Base-by-base conservation (phyloP, 1,140 invertebrate genomes). In the Drosophila pruinosa region DNA sequence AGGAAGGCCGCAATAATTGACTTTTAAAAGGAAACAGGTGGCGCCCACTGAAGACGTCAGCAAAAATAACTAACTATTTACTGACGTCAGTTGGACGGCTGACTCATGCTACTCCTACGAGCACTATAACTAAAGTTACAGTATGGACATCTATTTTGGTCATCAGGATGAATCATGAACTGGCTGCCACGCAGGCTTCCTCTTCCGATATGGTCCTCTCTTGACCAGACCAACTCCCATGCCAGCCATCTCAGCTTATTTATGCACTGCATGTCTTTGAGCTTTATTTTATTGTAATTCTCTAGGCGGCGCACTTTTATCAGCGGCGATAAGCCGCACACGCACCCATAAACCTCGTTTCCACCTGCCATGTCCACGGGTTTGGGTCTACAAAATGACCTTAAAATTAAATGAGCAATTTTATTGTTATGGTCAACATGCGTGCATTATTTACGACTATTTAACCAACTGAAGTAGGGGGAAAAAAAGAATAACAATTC, bases 281-380 rank as follows among this genome's bases (percentile, higher is more conserved):
- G 45, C 39, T 39, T 53, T 61, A 69, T 71, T 81, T 75, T 48
- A 34, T 12, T 34, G 31, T 34, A 62, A 88, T 75, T 78, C 73
- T 56, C 71, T 52, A 65, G 59, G 78, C 81, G 78, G 82, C 39
- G 54, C 56, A 61, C 62, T 79, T 85, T 71, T 79, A 85, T 80
- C 73, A 62, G 17, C 24, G 22, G 64, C 65, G 67, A 75, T 86
- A 82, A 86, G 70, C 43, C 78, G 61, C 82, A 86, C 82, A 88
- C 82, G 82, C 83, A 88, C 82, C 83, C 82, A 88, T 88, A 86
- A 86, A 86, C 83, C 74, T 88, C 69, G 65, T 63, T 68, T 58
- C 22, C 14, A 64, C 52, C 69, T 53, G 21, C 22, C 48, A 41
- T 54, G 38, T 64, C 53, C 57, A 53, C 45, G 65, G 34, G 58